Percentiles rank a stretch among this genome's conserved stretches.
These are phyloP conservation scores for Drosophila melanocephala DNA, from an alignment of 2,888 invertebrate genomes.

Conservation along the genomic window DNA sequence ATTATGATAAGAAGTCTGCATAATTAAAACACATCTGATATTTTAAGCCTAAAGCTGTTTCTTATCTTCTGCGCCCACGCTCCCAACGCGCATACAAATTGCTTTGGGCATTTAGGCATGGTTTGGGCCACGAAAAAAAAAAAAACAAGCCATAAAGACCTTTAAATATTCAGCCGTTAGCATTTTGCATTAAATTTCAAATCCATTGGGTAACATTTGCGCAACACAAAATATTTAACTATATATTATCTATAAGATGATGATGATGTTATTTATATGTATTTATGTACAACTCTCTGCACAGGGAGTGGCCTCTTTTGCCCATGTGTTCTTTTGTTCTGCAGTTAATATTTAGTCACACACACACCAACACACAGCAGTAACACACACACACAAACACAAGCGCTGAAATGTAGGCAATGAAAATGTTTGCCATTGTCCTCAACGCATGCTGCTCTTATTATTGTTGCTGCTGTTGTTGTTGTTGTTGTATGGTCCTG, in stretches of 20 bases:
- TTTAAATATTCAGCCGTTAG: neutral
- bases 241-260: neutral
- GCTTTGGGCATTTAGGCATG: neutral
- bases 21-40: neutral
- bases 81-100: neutral
- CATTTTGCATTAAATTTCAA: neutral
- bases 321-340: constrained; percentile 5
- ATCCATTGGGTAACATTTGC: constrained; percentile 2
- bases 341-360: constrained; percentile 44
- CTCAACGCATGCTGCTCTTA: constrained; percentile 13
- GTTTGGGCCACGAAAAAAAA: too few relatives aligned
- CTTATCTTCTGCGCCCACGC: neutral
- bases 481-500: constrained; percentile 14
- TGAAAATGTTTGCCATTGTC: constrained; percentile 60
- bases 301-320: constrained; percentile 48
- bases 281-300: constrained; percentile 4
- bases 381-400: neutral
- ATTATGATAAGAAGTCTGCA: neutral
- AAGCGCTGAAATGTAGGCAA: constrained; percentile 71
- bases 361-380: constrained; percentile 1
- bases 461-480: neutral
- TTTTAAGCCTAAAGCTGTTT: neutral
- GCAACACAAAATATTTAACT: constrained; percentile 1
- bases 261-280: neutral
- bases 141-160: neutral